Base-by-base conservation (phyloP, 2,797 vertebrate species). In the Melanotaenia parkinsoni region DNA sequence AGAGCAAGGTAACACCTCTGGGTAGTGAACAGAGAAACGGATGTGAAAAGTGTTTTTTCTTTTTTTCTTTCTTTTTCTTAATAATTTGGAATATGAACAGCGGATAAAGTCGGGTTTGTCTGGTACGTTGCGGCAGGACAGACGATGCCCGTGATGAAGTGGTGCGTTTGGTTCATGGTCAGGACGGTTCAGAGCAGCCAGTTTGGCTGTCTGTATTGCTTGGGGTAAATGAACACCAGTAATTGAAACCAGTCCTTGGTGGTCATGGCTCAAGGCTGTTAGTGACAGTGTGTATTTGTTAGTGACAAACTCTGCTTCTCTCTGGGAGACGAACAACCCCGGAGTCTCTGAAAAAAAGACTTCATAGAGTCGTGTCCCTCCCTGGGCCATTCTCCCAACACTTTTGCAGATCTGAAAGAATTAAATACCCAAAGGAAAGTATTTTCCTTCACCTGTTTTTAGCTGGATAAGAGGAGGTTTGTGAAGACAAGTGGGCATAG, bases 1-100 rank as follows among this genome's bases (percentile, higher is more conserved):
- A 93, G 97, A 99, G 85, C 98, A 99, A 98, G 98, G 98, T 98
- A 95, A 66, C 26, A 1, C 30, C 58, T 18, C 58, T 11, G 30
- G 22, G 14, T 54, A 9, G 58, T 16, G 24, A 47, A 43, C 35
- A 28, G 8, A 72, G 20, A 35, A 3, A 8, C 64, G 6, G 33
- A 58, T 24, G 18, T 20, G 32, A 22, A 40, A 62, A 9, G 16
- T 30, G 4, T 6, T 5, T 43, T 28, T 58, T 33, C 12, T 4
- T 5, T 40, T 18, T 51, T 20, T 32, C 9, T 40, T 18, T 45
- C 64, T 40, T 62, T 26, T 24, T 61, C 40, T 33, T 10, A 35
- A 35, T 35, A 53, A n/a, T 72, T 71, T 66, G 24, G 32, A 3
- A 38, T 64, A 58, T 72, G 65, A 72, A 74, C 37, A 11, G 4